Evolutionary conservation across 2,888 invertebrate genomes (phyloP).

Genomic region (Leptarthrus brevirostris): DNA sequence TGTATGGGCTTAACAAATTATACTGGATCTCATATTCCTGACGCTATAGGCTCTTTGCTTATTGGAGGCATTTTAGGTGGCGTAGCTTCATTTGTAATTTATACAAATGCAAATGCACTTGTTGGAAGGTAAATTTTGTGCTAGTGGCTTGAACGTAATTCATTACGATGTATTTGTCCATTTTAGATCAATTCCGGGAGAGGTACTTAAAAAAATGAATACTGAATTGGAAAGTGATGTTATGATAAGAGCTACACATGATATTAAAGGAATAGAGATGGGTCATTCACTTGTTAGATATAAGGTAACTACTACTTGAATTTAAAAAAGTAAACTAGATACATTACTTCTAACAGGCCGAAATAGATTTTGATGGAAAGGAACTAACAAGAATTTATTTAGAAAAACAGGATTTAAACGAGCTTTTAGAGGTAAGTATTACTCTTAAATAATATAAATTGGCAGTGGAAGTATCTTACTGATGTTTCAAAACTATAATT

Average conservation of each 20-base stretch:
- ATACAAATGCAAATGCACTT: constrained; percentile 92
- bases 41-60: constrained; percentile 88
- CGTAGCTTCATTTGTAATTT: constrained; percentile 95
- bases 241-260: constrained; percentile 95
- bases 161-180: constrained; percentile 48
- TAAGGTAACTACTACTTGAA: constrained; percentile 75
- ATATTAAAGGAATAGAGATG: constrained; percentile 98
- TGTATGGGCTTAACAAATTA: constrained; percentile 89
- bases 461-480: too few relatives aligned
- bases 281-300: constrained; percentile 94
- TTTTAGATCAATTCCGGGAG: constrained; percentile 87
- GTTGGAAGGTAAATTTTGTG: constrained; percentile 85
- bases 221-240: constrained; percentile 91
- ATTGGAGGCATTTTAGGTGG: constrained; percentile 84
- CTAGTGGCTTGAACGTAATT: too few relatives aligned
- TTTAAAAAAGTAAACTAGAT: too few relatives aligned
- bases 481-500: too few relatives aligned
- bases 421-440: constrained; percentile 82
- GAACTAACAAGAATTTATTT: constrained; percentile 93
- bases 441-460: too few relatives aligned
- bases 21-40: constrained; percentile 84
- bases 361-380: constrained; percentile 97
- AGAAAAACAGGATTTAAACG: constrained; percentile 88
- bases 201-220: constrained; percentile 87
- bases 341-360: constrained; percentile 81